Conservation (phyloP, 2,797 vertebrate species). For the Enoplosus armatus region DNA sequence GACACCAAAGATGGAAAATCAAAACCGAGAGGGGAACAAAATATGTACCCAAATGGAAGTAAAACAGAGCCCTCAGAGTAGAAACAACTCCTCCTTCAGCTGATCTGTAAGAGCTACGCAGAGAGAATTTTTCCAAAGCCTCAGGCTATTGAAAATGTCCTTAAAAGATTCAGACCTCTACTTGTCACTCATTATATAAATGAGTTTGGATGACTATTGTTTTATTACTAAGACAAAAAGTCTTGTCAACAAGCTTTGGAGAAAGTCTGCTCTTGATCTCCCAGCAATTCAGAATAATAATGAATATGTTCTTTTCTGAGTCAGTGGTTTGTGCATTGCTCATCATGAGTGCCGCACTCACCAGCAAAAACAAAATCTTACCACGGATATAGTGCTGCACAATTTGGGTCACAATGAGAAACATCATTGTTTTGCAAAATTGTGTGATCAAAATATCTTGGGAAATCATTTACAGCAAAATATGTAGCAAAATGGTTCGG, state of each 20-base stretch:
- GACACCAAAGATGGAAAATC: slow-evolving; percentile 61
- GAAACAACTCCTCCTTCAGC: slow-evolving; percentile 45
- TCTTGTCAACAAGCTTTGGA: slow-evolving; percentile 35
- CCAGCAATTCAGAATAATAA: slow-evolving; percentile 29
- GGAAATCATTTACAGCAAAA: slow-evolving; percentile 22
- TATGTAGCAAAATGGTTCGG: neutral
- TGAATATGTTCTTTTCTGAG: slow-evolving; percentile 23
- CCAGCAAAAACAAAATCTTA: slow-evolving; percentile 43
- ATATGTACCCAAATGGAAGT: slow-evolving; percentile 54
- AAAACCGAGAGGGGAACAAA: slow-evolving; percentile 61
- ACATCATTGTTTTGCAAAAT: slow-evolving; percentile 20
- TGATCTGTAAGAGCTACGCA: slow-evolving; percentile 21
- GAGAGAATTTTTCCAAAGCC: slow-evolving; percentile 63
- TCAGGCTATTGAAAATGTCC: slow-evolving; percentile 35
- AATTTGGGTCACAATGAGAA: slow-evolving; percentile 44
- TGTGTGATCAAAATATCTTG: slow-evolving; percentile 18
- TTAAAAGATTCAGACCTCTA: slow-evolving; percentile 21
- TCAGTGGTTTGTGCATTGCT: slow-evolving; percentile 39
- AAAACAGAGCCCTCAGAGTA: slow-evolving; percentile 53
- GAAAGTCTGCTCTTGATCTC: slow-evolving; percentile 60
- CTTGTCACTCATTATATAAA: slow-evolving; percentile 30
- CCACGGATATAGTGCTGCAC: slow-evolving; percentile 55
- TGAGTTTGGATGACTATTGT: slow-evolving; percentile 31
- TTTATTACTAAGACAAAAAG: slow-evolving; percentile 37
- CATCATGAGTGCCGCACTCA: slow-evolving; percentile 12